Percentiles rank a stretch among this genome's conserved stretches.
phyloP scores from a whole-genome alignment of 2,888 invertebrate genomes.

The Aricia artaxerxes region DNA sequence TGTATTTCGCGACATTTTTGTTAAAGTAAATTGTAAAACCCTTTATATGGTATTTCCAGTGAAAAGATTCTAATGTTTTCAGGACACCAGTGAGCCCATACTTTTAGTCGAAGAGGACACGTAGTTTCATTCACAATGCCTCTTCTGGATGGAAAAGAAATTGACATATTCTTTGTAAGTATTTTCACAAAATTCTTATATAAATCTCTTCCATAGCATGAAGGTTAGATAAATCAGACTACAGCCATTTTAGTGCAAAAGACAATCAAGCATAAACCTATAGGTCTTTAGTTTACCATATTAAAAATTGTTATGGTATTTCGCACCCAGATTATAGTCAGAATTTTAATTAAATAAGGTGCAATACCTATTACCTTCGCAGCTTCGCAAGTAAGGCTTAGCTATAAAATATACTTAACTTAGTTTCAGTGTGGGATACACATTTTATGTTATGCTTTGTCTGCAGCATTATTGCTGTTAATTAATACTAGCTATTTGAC shows the following conservation, averaged over 20 bases:
- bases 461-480: too few species aligned
- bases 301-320: not conserved
- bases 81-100: not conserved
- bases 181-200: slow-evolving; percentile 25
- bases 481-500: too few species aligned
- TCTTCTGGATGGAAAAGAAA: slow-evolving; percentile 71
- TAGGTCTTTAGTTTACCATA: too few species aligned
- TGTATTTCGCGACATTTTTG: not conserved
- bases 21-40: not conserved
- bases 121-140: slow-evolving; percentile 54
- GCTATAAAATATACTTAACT: too few species aligned
- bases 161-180: slow-evolving; percentile 78
- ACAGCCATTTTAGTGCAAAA: not conserved
- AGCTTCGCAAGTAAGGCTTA: too few species aligned
- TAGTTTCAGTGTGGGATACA: too few species aligned
- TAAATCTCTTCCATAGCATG: not conserved
- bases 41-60: not conserved
- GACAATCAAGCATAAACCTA: too few species aligned
- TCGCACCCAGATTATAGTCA: not conserved
- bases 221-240: not conserved
- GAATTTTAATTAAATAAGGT: too few species aligned
- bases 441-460: too few species aligned
- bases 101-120: not conserved
- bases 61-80: not conserved
- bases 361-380: too few species aligned